Evolutionary conservation across 2,888 invertebrate species (phyloP).

Genomic region (Chouioia cunea): DNA sequence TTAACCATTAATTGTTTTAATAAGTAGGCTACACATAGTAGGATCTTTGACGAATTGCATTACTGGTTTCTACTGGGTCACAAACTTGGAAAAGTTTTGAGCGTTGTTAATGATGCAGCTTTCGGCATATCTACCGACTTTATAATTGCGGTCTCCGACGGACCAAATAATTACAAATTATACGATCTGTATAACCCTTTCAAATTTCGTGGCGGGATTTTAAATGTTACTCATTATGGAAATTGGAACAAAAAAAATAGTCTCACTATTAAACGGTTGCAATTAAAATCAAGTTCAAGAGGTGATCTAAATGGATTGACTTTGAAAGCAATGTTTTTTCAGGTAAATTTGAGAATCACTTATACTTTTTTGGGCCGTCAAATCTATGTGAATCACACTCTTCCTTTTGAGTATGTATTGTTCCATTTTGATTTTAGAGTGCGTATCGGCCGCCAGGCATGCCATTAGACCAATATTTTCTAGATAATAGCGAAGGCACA

Average conservation of each 20-base stretch:
- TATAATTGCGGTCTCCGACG: conserved; percentile 46
- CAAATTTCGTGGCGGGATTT: conserved; percentile 49
- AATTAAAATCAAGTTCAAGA: conserved; percentile 32
- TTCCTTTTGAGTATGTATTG: too few species aligned
- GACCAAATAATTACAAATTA: neutral
- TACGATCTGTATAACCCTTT: conserved; percentile 55
- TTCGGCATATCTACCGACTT: conserved; percentile 53
- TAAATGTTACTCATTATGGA: conserved; percentile 51
- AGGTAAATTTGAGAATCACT: neutral
- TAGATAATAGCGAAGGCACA: conserved; percentile 5
- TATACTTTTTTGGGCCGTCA: neutral
- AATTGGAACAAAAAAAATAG: conserved; percentile 42
- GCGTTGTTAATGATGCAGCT: conserved; percentile 49
- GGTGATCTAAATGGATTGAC: conserved; percentile 46
- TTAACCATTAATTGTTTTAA: neutral
- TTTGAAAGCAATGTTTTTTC: conserved; percentile 31
- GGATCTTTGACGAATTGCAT: conserved; percentile 9
- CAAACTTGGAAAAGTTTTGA: conserved; percentile 43
- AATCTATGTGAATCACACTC: too few species aligned
- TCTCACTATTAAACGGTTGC: conserved; percentile 19
- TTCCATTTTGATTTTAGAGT: neutral
- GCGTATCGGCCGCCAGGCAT: conserved; percentile 16
- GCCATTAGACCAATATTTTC: conserved; percentile 29
- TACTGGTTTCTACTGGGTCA: conserved; percentile 52
- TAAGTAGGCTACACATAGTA: neutral